Conservation (phyloP, 2,113 vertebrate genomes). For the Pachycephala philippinensis region DNA sequence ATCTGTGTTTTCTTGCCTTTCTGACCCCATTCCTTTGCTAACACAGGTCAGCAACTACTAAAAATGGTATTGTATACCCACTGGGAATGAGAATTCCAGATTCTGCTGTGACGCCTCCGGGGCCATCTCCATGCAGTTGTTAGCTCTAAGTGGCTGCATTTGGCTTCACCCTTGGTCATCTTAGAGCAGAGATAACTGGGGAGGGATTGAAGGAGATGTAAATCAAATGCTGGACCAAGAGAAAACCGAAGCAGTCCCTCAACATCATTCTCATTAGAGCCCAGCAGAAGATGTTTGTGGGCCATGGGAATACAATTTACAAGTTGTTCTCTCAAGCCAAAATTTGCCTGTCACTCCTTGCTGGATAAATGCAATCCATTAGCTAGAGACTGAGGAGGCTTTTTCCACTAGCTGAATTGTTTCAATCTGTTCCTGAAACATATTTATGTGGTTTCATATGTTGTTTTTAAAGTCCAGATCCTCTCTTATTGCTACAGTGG, state of each 20-base stretch:
- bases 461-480: not conserved
- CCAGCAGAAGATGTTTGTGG: not conserved
- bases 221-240: not conserved
- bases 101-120: not conserved
- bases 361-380: not conserved
- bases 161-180: not conserved
- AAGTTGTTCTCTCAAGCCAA: not conserved
- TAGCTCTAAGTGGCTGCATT: not conserved
- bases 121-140: not conserved
- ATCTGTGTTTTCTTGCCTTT: not conserved
- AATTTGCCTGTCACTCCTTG: not conserved
- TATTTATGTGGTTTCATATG: not conserved
- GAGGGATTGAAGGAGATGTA: not conserved
- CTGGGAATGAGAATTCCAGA: not conserved
- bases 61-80: not conserved
- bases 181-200: not conserved
- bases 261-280: not conserved
- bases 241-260: not conserved
- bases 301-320: not conserved
- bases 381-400: not conserved
- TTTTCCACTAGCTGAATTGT: not conserved
- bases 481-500: not conserved
- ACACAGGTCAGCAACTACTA: not conserved
- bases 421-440: not conserved
- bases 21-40: not conserved